Percentiles rank a stretch among this genome's conserved stretches.
These are phyloP conservation scores for Toxotes jaculatrix DNA, from an alignment of 2,113 vertebrate species.

Conservation along the genomic window DNA sequence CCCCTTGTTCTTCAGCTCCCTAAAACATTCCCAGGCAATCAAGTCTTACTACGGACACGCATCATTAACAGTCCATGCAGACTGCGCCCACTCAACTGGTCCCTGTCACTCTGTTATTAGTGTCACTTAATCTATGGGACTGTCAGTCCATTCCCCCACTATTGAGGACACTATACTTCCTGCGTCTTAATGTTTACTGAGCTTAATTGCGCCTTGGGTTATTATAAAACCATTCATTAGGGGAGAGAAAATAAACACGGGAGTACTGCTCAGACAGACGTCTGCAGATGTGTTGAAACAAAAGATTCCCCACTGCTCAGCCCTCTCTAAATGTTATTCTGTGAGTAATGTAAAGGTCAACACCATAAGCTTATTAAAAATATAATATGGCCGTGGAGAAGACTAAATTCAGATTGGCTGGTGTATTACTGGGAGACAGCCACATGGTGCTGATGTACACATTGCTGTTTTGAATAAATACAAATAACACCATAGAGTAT, in stretches of 20 bases:
- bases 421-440: background rate
- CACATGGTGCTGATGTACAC: background rate
- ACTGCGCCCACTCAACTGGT: conserved; percentile 32
- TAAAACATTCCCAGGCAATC: conserved; percentile 39
- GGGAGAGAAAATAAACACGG: conserved; percentile 22
- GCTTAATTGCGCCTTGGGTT: background rate
- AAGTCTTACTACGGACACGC: conserved; percentile 29
- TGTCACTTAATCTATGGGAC: conserved; percentile 10
- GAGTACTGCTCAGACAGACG: conserved; percentile 26
- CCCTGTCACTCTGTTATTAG: conserved; percentile 28
- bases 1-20: conserved; percentile 13
- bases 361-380: background rate
- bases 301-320: background rate
- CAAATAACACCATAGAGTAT: background rate
- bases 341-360: background rate
- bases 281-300: conserved; percentile 13
- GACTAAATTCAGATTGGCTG: background rate
- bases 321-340: conserved; percentile 19
- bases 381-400: background rate
- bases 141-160: background rate
- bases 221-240: conserved; percentile 38
- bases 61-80: conserved; percentile 36
- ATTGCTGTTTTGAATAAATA: background rate
- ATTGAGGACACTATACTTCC: conserved; percentile 36
- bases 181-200: conserved; percentile 26